Base-by-base conservation (phyloP, 2,797 vertebrate genomes). In the Otolemur crassicaudatus region DNA sequence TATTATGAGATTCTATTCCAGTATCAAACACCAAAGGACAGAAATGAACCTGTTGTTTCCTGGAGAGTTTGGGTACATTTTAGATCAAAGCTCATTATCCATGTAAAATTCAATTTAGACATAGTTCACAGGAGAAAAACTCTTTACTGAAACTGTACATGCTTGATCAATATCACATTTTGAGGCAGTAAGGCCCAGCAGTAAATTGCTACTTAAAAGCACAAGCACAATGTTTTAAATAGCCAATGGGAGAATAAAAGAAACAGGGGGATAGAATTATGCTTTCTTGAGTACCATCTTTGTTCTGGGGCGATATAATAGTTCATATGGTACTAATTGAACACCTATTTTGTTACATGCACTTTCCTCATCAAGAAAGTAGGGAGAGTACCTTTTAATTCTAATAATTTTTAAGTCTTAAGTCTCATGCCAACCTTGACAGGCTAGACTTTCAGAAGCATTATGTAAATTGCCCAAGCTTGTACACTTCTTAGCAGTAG, bases 141-240 rank as follows among this genome's bases (percentile, higher is more conserved):
- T 86, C 65, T 91, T 65, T 87, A 49, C 70, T 90, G 69, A 79
- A 89, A 60, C 13, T 92, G 20, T 79, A 60, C 10, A 37, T 89
- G 25, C 58, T 79, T 61, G 16, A 40, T 61, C 4, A 20, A 29
- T 56, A 61, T 70, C 34, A 83, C 19, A n/a, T 84, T 46, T 63
- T 60, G 58, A 79, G 53, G n/a, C 46, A 75, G 25, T 75, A 80
- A 90, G 56, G 31, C 25, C 27, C 23, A 65, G 27, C 31, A 84
- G 63, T 34, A 67, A 92, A 13, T 67, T 91, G 60, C 43, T 87
- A 76, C 76, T 67, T 81, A 67, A 73, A 89, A 63, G 9, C 75
- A 75, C 5, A 89, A 63, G 9, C 75, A 75, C 5, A 75, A 65
- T 89, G 86, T 72, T 94, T 56, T 73, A n/a, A 70, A 49, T n/a